These are phyloP conservation scores for Podarcis cretensis DNA, from an alignment of 2,113 vertebrate species.

Conservation along the genomic window DNA sequence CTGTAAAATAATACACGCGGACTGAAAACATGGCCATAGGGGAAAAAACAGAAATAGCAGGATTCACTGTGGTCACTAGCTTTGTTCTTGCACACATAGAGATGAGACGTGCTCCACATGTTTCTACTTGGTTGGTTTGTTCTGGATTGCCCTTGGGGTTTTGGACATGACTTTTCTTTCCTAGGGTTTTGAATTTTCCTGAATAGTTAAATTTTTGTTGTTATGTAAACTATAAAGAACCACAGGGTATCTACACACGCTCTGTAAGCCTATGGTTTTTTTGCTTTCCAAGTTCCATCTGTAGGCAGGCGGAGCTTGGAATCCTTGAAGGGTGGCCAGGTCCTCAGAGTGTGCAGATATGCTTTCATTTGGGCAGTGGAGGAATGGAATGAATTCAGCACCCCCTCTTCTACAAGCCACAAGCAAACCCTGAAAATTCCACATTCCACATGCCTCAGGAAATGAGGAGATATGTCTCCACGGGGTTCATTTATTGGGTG, in stretches of 20 bases:
- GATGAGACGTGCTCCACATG: background rate
- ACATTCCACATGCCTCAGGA: background rate
- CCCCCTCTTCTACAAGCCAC: background rate
- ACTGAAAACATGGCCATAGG: background rate
- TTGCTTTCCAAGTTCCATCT: background rate
- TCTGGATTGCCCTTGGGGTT: background rate
- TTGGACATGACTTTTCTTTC: background rate
- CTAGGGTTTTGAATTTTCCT: background rate
- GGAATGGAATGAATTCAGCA: background rate
- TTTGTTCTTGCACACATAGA: background rate
- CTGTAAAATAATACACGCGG: background rate
- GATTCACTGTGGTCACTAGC: background rate
- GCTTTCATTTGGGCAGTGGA: background rate
- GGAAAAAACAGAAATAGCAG: background rate
- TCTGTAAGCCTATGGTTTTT: background rate
- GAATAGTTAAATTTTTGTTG: background rate
- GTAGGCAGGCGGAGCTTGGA: background rate
- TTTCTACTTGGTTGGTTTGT: background rate
- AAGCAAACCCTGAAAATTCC: background rate
- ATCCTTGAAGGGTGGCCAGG: background rate
- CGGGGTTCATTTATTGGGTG: background rate
- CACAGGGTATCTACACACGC: background rate
- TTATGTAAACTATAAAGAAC: background rate
- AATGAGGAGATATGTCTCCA: background rate
- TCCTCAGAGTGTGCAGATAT: background rate